Percentiles rank a stretch among this genome's conserved stretches.
phyloP scores from a whole-genome alignment of 1,140 invertebrate species.

The Oncopeltus fasciatus region DNA sequence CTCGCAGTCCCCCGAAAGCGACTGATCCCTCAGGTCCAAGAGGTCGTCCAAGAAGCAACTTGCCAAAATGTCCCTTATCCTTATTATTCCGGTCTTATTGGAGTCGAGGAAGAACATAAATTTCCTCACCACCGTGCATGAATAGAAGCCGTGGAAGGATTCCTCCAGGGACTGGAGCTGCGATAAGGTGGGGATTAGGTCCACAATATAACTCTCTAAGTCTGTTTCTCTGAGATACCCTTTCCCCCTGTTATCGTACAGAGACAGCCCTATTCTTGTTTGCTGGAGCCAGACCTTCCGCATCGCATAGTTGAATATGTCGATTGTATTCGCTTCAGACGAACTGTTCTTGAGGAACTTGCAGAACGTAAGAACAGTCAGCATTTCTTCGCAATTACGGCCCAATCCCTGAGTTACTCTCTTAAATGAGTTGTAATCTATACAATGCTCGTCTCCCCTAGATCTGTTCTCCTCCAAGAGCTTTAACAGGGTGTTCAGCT shows the following conservation, averaged over 20 bases:
- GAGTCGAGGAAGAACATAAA: conserved; percentile 93
- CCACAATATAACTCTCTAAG: conserved; percentile 85
- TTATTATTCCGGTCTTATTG: conserved; percentile 66
- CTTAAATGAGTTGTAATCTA: not conserved
- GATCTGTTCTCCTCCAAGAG: not conserved
- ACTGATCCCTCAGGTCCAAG: conserved; percentile 74
- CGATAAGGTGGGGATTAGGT: conserved; percentile 78
- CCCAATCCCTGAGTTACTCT: too few species aligned
- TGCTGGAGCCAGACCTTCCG: conserved; percentile 85
- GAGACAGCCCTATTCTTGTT: conserved; percentile 76
- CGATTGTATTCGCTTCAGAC: conserved; percentile 62
- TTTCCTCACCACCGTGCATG: conserved; percentile 89
- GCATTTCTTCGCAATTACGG: not conserved
- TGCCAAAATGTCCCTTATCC: conserved; percentile 80
- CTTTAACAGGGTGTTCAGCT: conserved; percentile 46
- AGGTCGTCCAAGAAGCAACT: conserved; percentile 87
- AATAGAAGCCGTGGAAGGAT: conserved; percentile 89
- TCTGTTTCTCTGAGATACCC: conserved; percentile 89
- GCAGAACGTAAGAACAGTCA: too few species aligned
- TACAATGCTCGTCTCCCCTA: not conserved
- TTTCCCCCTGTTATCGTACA: conserved; percentile 85
- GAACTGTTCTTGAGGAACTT: conserved; percentile 23
- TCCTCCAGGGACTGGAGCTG: conserved; percentile 79
- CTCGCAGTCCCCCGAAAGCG: conserved; percentile 67
- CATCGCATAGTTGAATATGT: conserved; percentile 91